Evolutionary conservation across 2,797 vertebrate genomes (phyloP).

Genomic region (Morus bassanus): DNA sequence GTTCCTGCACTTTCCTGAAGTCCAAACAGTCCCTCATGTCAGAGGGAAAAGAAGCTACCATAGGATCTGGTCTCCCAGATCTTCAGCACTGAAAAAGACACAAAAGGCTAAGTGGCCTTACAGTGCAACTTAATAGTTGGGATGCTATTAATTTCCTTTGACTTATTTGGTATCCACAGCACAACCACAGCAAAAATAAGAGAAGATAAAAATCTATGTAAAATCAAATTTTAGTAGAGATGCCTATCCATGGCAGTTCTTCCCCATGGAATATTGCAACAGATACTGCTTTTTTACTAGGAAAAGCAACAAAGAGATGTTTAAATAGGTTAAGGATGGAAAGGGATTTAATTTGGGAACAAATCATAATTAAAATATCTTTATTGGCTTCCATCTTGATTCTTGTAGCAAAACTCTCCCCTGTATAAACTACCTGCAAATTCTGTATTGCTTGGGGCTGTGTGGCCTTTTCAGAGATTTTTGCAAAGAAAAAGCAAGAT

Average conservation of each 20-base stretch:
- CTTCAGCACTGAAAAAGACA: neutral
- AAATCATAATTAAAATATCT: neutral
- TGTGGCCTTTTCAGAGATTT: neutral
- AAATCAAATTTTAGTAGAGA: neutral
- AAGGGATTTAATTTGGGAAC: neutral
- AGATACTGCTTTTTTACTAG: neutral
- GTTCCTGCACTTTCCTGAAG: neutral
- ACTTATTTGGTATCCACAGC: neutral
- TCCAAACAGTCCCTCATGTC: neutral
- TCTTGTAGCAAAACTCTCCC: neutral
- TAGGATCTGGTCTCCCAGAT: neutral
- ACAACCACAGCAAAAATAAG: neutral
- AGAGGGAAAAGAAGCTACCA: neutral
- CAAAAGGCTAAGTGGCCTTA: neutral
- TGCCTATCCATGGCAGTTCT: neutral
- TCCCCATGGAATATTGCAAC: neutral
- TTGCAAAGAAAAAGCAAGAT: neutral
- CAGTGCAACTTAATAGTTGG: neutral
- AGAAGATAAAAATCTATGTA: neutral
- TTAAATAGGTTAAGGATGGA: neutral
- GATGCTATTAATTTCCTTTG: neutral
- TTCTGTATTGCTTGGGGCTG: neutral
- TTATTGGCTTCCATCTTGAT: neutral
- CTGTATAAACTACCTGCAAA: neutral
- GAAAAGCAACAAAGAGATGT: neutral